Conservation (phyloP, 2,888 invertebrate species). For the Epiblema foenella region DNA sequence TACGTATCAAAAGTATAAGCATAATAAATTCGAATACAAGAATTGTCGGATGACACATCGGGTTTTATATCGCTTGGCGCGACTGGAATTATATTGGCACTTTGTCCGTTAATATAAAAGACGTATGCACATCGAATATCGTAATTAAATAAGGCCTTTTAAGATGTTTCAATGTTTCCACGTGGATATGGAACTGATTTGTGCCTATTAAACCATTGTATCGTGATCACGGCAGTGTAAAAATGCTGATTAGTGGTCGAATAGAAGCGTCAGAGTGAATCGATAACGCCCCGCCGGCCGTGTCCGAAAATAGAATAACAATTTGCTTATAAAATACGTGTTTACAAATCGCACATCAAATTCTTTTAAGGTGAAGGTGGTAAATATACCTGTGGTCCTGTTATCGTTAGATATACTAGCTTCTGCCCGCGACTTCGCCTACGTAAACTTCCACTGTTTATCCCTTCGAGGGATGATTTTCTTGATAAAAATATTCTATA, state of each 20-base stretch:
- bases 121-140: no score
- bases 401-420: neutral
- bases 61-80: conserved; percentile 12
- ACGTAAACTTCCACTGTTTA: no score
- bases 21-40: neutral
- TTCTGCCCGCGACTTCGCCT: no score
- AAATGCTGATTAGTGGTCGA: conserved; percentile 23
- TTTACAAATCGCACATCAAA: conserved; percentile 14
- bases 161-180: neutral
- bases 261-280: conserved; percentile 31
- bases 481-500: no score
- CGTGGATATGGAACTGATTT: conserved; percentile 12
- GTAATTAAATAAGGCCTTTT: neutral
- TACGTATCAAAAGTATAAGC: neutral
- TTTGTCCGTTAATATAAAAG: no score
- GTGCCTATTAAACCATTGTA: neutral
- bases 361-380: conserved; percentile 1
- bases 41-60: conserved; percentile 8
- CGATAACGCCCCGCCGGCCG: conserved; percentile 30
- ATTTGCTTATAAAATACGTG: conserved; percentile 28
- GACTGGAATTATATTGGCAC: neutral
- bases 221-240: neutral
- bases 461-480: no score
- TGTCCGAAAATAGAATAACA: conserved; percentile 40
- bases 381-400: neutral